These are phyloP conservation scores for Vanessa tameamea DNA, from an alignment of 1,140 invertebrate genomes.

Conservation along the genomic window DNA sequence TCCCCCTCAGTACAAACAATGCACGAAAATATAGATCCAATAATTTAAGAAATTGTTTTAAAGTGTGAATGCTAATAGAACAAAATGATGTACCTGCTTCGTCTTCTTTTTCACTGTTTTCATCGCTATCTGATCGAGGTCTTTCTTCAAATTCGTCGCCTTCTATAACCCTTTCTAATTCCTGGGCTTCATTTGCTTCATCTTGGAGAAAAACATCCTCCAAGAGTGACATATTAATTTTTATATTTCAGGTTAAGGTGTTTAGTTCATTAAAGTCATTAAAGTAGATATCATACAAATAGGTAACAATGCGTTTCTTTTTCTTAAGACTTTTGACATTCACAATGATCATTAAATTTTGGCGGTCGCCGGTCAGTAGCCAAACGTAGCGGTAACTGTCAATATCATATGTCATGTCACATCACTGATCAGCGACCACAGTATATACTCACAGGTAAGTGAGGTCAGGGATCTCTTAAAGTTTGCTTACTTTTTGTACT, in stretches of 20 bases:
- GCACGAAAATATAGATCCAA: too few relatives aligned
- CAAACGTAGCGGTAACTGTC: neutral
- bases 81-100: slow-evolving; percentile 58
- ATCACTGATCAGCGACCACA: neutral
- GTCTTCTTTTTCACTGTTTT: slow-evolving; percentile 63
- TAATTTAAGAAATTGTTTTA: too few relatives aligned
- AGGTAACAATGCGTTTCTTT: neutral
- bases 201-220: slow-evolving; percentile 75
- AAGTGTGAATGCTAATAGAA: neutral
- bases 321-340: neutral
- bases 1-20: too few relatives aligned
- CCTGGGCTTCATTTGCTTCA: slow-evolving; percentile 66
- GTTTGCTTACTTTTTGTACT: neutral
- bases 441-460: neutral
- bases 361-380: neutral
- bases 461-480: too few relatives aligned
- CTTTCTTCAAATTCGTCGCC: slow-evolving; percentile 69
- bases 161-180: slow-evolving; percentile 75
- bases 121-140: slow-evolving; percentile 54
- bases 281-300: too few relatives aligned
- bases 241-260: neutral
- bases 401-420: neutral
- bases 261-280: too few relatives aligned
- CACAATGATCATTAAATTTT: slow-evolving; percentile 14
- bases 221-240: slow-evolving; percentile 63